A percentile compares a stretch with the other conserved stretches of the same genome.
phyloP scores from a whole-genome alignment of 2,113 vertebrate genomes.

The Clupea harengus region DNA sequence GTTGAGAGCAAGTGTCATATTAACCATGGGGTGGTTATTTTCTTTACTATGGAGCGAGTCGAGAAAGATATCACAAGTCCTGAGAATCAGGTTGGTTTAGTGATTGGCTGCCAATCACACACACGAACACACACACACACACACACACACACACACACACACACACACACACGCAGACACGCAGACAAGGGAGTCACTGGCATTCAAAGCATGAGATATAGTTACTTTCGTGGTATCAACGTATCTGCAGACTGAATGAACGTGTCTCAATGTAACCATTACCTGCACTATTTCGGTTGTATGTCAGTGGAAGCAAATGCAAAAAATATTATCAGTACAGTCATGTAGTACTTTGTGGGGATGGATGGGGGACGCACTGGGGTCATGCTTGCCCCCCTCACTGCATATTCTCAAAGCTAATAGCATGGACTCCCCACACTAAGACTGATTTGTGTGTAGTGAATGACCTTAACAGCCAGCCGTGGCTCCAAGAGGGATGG shows the following conservation, averaged over 20 bases:
- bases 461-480: neutral
- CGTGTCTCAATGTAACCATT: too few species aligned
- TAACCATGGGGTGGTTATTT: neutral
- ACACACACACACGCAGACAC: neutral
- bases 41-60: neutral
- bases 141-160: too few species aligned
- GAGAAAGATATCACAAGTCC: neutral
- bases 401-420: neutral
- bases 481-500: neutral
- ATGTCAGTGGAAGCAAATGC: neutral
- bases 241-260: neutral
- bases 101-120: neutral
- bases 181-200: too few species aligned
- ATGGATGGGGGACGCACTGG: too few species aligned
- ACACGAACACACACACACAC: too few species aligned
- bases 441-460: neutral
- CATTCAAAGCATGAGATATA: too few species aligned
- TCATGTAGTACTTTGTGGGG: too few species aligned
- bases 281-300: neutral
- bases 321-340: too few species aligned
- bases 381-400: neutral
- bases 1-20: neutral
- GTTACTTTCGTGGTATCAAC: neutral
- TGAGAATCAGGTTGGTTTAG: neutral
- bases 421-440: neutral